Conservation (phyloP, 2,888 invertebrate genomes). For the Anthrax anthrax region DNA sequence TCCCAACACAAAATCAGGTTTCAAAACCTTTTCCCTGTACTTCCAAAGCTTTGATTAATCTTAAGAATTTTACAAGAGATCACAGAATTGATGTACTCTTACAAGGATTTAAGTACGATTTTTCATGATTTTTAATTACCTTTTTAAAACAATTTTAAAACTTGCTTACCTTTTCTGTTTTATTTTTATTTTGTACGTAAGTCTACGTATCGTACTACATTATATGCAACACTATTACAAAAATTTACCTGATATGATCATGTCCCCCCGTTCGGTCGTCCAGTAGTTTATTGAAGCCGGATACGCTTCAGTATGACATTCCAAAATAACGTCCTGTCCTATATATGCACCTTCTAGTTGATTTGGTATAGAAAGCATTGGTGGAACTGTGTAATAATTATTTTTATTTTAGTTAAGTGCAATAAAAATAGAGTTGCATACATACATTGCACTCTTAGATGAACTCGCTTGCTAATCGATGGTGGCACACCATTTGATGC, state of each 20-base stretch:
- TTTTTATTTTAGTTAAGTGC: slow-evolving; percentile 11
- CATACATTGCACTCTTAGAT: slow-evolving; percentile 73
- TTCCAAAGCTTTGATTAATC: too few relatives aligned
- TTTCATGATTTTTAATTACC: too few relatives aligned
- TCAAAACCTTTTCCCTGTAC: too few relatives aligned
- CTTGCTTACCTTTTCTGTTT: too few relatives aligned
- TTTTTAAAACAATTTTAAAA: too few relatives aligned
- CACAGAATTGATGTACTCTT: too few relatives aligned
- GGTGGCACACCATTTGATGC: slow-evolving; percentile 88
- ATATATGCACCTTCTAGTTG: slow-evolving; percentile 81
- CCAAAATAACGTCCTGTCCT: slow-evolving; percentile 75
- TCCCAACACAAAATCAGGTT: too few relatives aligned
- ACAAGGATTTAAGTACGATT: too few relatives aligned
- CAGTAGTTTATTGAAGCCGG: slow-evolving; percentile 90
- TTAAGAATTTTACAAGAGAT: too few relatives aligned
- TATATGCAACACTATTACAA: too few relatives aligned
- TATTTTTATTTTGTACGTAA: too few relatives aligned
- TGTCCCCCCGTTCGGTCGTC: slow-evolving; percentile 81
- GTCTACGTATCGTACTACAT: too few relatives aligned
- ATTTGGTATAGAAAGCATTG: slow-evolving; percentile 86
- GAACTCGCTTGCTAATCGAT: slow-evolving; percentile 72
- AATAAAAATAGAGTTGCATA: slow-evolving; percentile 20
- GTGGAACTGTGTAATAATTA: slow-evolving; percentile 53
- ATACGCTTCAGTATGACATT: slow-evolving; percentile 84
- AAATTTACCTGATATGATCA: slow-evolving; percentile 78